A percentile compares a stretch with the other conserved stretches of the same genome.
Evolutionary conservation across 2,888 invertebrate genomes (phyloP).

Genomic region (Synanthedon myopaeformis): DNA sequence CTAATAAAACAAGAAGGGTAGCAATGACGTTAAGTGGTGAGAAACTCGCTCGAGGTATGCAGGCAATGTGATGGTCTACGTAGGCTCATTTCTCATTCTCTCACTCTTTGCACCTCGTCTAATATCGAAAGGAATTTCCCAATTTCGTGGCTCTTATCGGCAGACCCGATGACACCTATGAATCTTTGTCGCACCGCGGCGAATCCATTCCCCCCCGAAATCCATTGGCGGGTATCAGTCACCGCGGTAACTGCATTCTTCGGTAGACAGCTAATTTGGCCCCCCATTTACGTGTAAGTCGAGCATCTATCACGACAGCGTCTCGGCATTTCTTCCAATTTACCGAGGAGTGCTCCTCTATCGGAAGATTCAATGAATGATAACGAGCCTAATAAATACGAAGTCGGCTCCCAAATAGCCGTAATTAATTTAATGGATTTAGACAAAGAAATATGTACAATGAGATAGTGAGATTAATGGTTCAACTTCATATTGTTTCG

Average conservation of each 20-base stretch:
- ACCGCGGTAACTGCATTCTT: constrained; percentile 60
- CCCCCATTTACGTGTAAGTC: constrained; percentile 61
- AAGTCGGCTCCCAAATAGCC: constrained; percentile 59
- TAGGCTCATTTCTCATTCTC: constrained; percentile 15
- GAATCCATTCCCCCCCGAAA: constrained; percentile 22
- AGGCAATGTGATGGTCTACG: constrained; percentile 10
- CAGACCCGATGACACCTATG: constrained; percentile 53
- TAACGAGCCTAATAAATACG: constrained; percentile 69
- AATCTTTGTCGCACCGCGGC: constrained; percentile 39
- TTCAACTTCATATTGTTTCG: constrained; percentile 42
- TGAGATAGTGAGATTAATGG: constrained; percentile 65
- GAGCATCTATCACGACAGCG: constrained; percentile 51
- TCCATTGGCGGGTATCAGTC: constrained; percentile 46
- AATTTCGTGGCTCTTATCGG: constrained; percentile 44
- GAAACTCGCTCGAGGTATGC: constrained; percentile 7
- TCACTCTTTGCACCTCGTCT: constrained; percentile 32
- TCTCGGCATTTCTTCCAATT: constrained; percentile 52
- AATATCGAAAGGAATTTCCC: constrained; percentile 53
- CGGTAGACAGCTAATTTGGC: constrained; percentile 60
- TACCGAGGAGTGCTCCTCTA: constrained; percentile 39
- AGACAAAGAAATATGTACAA: constrained; percentile 69
- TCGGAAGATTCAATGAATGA: constrained; percentile 68
- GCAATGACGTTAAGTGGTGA: too few species aligned
- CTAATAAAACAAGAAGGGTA: not conserved
- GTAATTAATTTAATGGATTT: constrained; percentile 71